Conservation (phyloP, 1,140 invertebrate genomes). For the Trachymyrmex cornetzi region DNA sequence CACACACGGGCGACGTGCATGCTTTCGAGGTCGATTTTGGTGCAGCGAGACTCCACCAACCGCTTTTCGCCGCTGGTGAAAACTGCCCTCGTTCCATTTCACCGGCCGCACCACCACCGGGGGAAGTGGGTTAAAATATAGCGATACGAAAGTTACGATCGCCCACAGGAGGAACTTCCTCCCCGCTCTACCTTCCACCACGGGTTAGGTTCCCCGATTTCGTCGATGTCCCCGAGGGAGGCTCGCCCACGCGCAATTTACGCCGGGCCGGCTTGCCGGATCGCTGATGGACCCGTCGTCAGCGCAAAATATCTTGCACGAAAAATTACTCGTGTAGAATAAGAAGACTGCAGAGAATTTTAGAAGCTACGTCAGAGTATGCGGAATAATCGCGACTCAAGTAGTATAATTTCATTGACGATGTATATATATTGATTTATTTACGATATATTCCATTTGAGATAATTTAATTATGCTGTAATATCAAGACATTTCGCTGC, state of each 20-base stretch:
- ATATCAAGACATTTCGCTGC: not conserved
- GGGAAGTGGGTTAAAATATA: constrained; percentile 74
- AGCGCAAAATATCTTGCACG: not conserved
- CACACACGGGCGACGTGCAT: constrained; percentile 32
- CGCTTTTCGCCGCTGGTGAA: constrained; percentile 69
- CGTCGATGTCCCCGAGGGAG: constrained; percentile 44
- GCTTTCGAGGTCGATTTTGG: constrained; percentile 74
- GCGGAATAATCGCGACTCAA: not conserved
- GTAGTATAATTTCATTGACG: not conserved
- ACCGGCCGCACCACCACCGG: constrained; percentile 19
- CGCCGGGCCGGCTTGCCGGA: constrained; percentile 35
- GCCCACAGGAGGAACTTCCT: constrained; percentile 34
- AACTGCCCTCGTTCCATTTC: constrained; percentile 77
- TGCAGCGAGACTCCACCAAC: constrained; percentile 64
- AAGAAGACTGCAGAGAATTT: constrained; percentile 20
- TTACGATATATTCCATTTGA: not conserved
- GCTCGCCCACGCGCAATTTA: constrained; percentile 63
- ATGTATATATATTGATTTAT: not conserved
- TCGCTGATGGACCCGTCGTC: constrained; percentile 2
- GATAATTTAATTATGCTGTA: not conserved
- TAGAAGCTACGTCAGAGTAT: too few species aligned
- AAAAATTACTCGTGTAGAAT: constrained; percentile 17
- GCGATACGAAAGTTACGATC: constrained; percentile 73
- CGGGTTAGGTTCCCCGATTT: constrained; percentile 54
- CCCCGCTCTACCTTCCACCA: not conserved